Evolutionary conservation across 2,113 vertebrate species (phyloP).

Genomic region (Dermatemys mawii): DNA sequence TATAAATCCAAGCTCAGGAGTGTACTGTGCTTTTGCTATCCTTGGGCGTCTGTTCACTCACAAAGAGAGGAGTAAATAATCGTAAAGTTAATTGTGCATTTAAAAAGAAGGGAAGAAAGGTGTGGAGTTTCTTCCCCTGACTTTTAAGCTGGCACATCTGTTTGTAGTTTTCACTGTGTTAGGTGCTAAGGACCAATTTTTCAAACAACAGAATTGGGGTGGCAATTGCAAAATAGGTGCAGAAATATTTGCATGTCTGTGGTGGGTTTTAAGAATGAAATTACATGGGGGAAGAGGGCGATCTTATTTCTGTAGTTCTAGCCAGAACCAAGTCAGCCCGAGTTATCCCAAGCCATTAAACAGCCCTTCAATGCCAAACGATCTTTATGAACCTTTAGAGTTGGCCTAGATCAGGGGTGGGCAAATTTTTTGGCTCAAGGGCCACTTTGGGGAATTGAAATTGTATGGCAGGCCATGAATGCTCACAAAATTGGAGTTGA

Average conservation of each 20-base stretch:
- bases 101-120: neutral
- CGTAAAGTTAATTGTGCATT: neutral
- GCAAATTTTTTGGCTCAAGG: too few relatives aligned
- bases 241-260: too few relatives aligned
- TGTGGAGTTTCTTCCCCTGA: neutral
- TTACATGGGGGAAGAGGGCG: neutral
- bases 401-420: neutral
- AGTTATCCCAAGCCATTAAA: neutral
- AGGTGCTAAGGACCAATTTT: neutral
- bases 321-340: neutral
- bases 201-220: neutral
- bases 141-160: neutral
- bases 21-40: neutral
- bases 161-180: neutral
- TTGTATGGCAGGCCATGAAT: too few relatives aligned
- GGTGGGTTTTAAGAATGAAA: neutral
- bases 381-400: neutral
- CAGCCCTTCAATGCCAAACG: neutral
- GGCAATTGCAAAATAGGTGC: neutral
- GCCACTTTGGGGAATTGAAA: too few relatives aligned
- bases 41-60: neutral
- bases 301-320: neutral
- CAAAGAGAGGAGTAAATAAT: neutral
- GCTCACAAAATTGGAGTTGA: too few relatives aligned
- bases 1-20: conserved; percentile 10